These are phyloP conservation scores for Gymnogyps californianus DNA, from an alignment of 2,113 vertebrate genomes.

Conservation along the genomic window DNA sequence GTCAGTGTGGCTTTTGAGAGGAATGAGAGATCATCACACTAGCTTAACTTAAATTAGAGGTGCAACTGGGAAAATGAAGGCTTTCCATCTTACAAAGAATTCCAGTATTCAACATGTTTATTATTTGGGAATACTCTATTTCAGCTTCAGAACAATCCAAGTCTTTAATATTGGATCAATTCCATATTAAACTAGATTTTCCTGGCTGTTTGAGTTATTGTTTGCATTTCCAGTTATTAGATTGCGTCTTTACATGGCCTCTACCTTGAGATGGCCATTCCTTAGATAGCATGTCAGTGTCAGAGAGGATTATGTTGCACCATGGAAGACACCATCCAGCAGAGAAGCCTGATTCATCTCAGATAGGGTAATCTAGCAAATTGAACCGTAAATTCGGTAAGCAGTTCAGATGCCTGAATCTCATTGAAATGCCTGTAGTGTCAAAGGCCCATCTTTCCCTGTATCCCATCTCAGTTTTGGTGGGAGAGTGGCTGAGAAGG, in stretches of 20 bases:
- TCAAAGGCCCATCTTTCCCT: background rate
- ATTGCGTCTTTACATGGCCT: background rate
- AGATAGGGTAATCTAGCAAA: background rate
- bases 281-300: background rate
- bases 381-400: background rate
- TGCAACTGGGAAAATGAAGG: background rate
- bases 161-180: background rate
- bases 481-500: background rate
- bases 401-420: background rate
- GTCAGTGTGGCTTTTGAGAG: slow-evolving; percentile 15
- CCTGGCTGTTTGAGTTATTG: background rate
- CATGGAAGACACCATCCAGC: background rate
- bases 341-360: background rate
- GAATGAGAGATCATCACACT: background rate
- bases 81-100: background rate
- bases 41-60: slow-evolving; percentile 21
- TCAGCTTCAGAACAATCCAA: background rate
- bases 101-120: background rate
- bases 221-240: background rate
- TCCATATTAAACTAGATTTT: background rate
- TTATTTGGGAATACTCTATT: slow-evolving; percentile 6
- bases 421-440: background rate
- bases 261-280: background rate
- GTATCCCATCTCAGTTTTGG: background rate
- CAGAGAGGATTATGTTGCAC: background rate